Conservation (phyloP, 2,797 vertebrate genomes). For the Falco berigora region DNA sequence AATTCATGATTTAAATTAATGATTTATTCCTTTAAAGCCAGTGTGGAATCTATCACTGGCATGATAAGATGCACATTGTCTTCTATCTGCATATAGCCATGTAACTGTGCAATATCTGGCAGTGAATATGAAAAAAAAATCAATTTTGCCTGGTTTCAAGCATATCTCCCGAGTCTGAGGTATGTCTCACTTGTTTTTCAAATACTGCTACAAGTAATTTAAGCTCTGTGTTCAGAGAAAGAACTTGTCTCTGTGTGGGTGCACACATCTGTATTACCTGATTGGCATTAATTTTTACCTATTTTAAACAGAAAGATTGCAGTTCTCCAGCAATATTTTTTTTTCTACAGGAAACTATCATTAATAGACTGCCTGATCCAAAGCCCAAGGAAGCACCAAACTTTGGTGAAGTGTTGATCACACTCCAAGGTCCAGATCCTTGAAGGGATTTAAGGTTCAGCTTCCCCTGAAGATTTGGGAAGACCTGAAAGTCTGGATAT, state of each 20-base stretch:
- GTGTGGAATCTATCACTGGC: conserved; percentile 55
- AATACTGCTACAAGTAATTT: conserved; percentile 25
- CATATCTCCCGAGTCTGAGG: conserved; percentile 61
- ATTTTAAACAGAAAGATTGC: background rate
- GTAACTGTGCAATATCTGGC: conserved; percentile 55
- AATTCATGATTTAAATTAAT: conserved; percentile 69
- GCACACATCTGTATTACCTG: background rate
- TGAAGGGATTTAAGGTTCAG: background rate
- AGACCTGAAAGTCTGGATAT: background rate
- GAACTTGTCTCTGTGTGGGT: background rate
- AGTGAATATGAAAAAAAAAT: conserved; percentile 57
- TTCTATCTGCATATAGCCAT: conserved; percentile 69
- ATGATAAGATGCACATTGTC: conserved; percentile 59
- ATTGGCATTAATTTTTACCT: background rate
- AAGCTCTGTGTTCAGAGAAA: conserved; percentile 6
- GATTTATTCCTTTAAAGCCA: conserved; percentile 68
- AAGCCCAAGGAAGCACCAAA: background rate
- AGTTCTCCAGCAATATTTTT: background rate
- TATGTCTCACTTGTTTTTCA: conserved; percentile 68
- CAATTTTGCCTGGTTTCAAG: conserved; percentile 56
- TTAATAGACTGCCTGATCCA: background rate
- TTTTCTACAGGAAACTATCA: background rate
- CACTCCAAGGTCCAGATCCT: background rate
- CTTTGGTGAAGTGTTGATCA: background rate
- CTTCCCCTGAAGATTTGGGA: background rate